Conservation (phyloP, 1,140 invertebrate genomes). For the Eulimnadia texana region DNA sequence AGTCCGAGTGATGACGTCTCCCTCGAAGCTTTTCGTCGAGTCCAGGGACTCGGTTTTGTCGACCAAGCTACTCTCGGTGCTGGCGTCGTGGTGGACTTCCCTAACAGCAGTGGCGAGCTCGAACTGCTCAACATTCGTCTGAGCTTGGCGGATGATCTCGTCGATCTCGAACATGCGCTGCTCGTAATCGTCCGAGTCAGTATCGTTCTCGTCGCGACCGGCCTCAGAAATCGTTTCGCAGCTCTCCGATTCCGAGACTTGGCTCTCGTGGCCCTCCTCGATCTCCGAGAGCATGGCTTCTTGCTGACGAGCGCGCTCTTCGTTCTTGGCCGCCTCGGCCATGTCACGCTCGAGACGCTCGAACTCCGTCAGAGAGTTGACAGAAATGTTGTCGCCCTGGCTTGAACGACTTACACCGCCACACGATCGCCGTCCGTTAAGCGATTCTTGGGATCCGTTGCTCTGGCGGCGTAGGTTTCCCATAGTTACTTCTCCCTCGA, state of each 20-base stretch:
- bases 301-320: slow-evolving; percentile 68
- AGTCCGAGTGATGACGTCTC: not conserved
- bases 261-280: slow-evolving; percentile 47
- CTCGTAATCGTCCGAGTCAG: slow-evolving; percentile 44
- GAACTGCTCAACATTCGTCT: slow-evolving; percentile 49
- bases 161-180: slow-evolving; percentile 56
- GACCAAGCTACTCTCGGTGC: slow-evolving; percentile 16
- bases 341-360: slow-evolving; percentile 81
- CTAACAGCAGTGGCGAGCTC: slow-evolving; percentile 24
- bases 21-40: not conserved
- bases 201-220: slow-evolving; percentile 32
- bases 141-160: slow-evolving; percentile 53
- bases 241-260: slow-evolving; percentile 46
- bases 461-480: slow-evolving; percentile 21
- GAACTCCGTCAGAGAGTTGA: slow-evolving; percentile 88
- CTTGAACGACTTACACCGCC: slow-evolving; percentile 38
- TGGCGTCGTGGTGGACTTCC: not conserved
- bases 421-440: slow-evolving; percentile 40
- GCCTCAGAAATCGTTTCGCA: slow-evolving; percentile 46
- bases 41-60: slow-evolving; percentile 34
- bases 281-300: slow-evolving; percentile 54
- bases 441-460: slow-evolving; percentile 24
- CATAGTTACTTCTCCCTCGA: slow-evolving; percentile 62
- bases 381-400: slow-evolving; percentile 74
- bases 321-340: slow-evolving; percentile 61